Base-by-base conservation (phyloP, 2,888 invertebrate genomes). In the Oeneis ivallda region DNA sequence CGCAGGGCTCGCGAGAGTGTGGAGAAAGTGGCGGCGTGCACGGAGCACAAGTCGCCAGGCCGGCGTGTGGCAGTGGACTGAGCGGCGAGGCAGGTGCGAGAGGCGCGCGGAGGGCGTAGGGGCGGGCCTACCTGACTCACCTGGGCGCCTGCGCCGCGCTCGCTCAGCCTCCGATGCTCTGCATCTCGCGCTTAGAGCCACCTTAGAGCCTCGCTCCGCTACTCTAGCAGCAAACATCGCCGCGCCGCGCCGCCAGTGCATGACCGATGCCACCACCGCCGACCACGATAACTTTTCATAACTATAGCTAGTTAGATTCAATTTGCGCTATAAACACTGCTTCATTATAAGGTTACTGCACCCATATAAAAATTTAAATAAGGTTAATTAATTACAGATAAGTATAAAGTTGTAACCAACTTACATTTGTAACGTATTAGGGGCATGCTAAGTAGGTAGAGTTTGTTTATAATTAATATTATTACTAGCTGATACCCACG, bases 121-220 rank as follows among this genome's bases (percentile, higher is more conserved):
- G 91, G 91, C 89, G 89, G 90, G 85, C 86, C 87, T 86, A 90
- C 91, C 91, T 90, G 89, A 80, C 82, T 79, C 91, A 92, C 92
- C 92, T 91, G 90, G 87, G 92, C 92, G 92, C 92, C 82, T 87
- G 92, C 92, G 92, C 84, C 83, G 80, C 83, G 81, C 79, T 77
- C 76, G 83, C 84, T 83, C 86, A 83, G 84, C 86, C 86, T 84
- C 85, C 85, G 79, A 65, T 57, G 71, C 70, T 68, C 70, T 68
- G 70, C 76, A 79, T 81, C 78, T 77, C 75, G 72, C 75, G 74
- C 73, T 71, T 71, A 67, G 26, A 26, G 26, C 26, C 26, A 26
- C 26, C 26, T 26, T 5, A 26, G 67, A 61, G 72, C 71, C 66
- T 71, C 71, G 66, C 64, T 66, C 75, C 70, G 72, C 72, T 69